Percentiles rank a stretch among this genome's conserved stretches.
These are phyloP conservation scores for Sinocyclocheilus maitianheensis DNA, from an alignment of 2,113 vertebrate species.

Conservation along the genomic window DNA sequence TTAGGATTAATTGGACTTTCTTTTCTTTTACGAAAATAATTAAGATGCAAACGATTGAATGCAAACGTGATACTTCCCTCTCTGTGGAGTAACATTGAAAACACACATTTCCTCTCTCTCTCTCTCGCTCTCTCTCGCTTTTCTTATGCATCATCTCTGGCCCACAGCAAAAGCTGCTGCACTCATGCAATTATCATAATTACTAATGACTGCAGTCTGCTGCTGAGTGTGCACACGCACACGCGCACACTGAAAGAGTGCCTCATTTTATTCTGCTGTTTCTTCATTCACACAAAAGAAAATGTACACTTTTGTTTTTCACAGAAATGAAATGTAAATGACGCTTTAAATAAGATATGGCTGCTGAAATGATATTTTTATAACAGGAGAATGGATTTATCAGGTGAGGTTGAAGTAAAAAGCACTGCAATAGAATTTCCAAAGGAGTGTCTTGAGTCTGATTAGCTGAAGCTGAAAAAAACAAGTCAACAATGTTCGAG, in stretches of 20 bases:
- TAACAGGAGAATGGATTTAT: background rate
- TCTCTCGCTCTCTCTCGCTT: background rate
- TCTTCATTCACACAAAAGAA: conserved; percentile 30
- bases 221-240: conserved; percentile 39
- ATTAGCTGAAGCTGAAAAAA: conserved; percentile 9
- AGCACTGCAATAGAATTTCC: background rate
- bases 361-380: background rate
- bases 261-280: background rate
- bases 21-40: conserved; percentile 18
- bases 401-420: conserved; percentile 1
- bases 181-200: conserved; percentile 54
- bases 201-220: conserved; percentile 52
- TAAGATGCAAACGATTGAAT: background rate
- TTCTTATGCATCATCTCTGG: conserved; percentile 31
- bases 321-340: background rate
- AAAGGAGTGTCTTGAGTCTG: background rate
- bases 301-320: conserved; percentile 26
- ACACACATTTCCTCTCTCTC: conserved; percentile 14
- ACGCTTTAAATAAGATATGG: conserved; percentile 17
- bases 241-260: conserved; percentile 1
- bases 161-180: conserved; percentile 39
- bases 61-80: background rate
- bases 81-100: conserved; percentile 6
- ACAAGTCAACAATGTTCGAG: background rate
- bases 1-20: background rate